These are phyloP conservation scores for Meloidogyne chitwoodi DNA, from an alignment of 1,140 invertebrate species.

Conservation along the genomic window DNA sequence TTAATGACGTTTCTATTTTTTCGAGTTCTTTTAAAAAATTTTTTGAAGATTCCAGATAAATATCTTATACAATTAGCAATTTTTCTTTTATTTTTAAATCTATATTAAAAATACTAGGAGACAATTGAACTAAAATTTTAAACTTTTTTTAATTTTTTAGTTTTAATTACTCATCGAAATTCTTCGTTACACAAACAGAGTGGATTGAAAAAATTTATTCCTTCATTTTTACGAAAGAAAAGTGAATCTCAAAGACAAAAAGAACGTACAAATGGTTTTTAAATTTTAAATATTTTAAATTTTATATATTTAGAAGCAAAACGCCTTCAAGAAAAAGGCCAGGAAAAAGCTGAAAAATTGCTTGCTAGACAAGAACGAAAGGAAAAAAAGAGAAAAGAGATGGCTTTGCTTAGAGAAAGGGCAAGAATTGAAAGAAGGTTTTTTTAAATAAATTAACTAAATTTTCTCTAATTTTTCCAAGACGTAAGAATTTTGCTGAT, in stretches of 20 bases:
- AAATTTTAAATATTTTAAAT: background rate
- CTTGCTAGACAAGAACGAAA: slow-evolving; percentile 1
- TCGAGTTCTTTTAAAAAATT: no score
- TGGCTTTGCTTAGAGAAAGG: slow-evolving; percentile 1
- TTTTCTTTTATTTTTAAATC: no score
- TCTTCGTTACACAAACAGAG: background rate
- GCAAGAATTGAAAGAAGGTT: slow-evolving; percentile 11
- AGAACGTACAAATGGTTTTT: background rate
- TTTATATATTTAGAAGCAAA: no score
- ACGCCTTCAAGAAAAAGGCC: background rate
- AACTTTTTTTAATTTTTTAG: background rate
- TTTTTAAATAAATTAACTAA: background rate
- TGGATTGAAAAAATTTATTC: background rate
- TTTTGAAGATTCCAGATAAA: no score
- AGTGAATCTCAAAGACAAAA: background rate
- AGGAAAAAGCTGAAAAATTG: slow-evolving; percentile 8
- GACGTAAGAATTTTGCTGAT: slow-evolving; percentile 16
- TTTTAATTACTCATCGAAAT: background rate
- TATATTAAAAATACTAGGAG: no score
- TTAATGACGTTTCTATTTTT: no score
- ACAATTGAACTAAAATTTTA: no score
- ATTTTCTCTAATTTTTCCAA: background rate
- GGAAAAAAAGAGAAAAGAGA: background rate
- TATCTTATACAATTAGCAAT: no score
- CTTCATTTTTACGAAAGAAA: background rate